phyloP scores from a whole-genome alignment of 2,888 invertebrate genomes.

The Cataglyphis livida region DNA sequence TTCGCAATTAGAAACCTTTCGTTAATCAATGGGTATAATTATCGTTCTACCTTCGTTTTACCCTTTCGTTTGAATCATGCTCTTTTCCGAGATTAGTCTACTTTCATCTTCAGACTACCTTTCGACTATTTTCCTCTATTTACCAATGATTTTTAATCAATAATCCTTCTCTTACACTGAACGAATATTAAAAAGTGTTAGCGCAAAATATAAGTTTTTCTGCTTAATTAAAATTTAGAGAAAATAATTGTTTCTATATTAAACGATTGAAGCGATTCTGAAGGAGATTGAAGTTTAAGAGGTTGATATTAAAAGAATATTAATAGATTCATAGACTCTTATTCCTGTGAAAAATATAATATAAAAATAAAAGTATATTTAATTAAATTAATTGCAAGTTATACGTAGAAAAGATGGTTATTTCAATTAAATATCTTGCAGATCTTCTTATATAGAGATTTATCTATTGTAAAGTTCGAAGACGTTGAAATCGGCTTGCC shows the following conservation, averaged over 20 bases:
- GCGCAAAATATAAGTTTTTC: neutral
- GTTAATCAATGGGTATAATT: conserved; percentile 38
- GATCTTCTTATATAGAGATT: neutral
- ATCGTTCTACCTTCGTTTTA: conserved; percentile 23
- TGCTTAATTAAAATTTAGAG: neutral
- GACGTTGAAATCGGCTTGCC: conserved; percentile 31
- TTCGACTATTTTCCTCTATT: neutral
- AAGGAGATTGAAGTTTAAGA: neutral
- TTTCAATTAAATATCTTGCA: conserved; percentile 12
- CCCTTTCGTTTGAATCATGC: conserved; percentile 30
- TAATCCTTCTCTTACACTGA: conserved; percentile 10
- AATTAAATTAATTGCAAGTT: neutral
- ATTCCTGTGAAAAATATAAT: neutral
- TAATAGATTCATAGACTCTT: neutral
- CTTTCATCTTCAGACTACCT: conserved; percentile 3
- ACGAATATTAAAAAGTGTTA: neutral
- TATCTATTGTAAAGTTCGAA: neutral
- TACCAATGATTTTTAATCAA: conserved; percentile 35
- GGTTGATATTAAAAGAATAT: neutral
- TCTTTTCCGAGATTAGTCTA: conserved; percentile 12
- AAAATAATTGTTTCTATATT: neutral
- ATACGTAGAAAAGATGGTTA: neutral
- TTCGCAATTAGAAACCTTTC: conserved; percentile 32
- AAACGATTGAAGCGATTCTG: neutral
- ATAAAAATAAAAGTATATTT: neutral